A percentile compares a stretch with the other conserved stretches of the same genome.
Evolutionary conservation across 2,797 vertebrate genomes (phyloP).

Genomic region (Ambastaia sidthimunki): DNA sequence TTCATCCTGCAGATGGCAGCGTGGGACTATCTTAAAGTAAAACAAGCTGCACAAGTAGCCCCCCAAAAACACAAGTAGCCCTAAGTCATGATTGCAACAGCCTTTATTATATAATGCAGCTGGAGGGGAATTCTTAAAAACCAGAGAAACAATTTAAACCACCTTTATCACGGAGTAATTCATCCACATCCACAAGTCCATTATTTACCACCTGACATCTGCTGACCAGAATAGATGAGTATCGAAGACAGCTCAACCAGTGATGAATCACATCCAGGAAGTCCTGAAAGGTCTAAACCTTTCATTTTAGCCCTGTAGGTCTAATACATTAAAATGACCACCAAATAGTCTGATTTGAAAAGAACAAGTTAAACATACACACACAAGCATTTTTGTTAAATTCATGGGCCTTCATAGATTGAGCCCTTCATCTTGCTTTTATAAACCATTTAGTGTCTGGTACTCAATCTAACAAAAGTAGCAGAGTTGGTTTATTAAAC

Average conservation of each 20-base stretch:
- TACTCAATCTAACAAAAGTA: background rate
- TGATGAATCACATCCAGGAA: background rate
- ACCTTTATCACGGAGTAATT: background rate
- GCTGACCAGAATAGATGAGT: conserved; percentile 15
- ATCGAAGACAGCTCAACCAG: background rate
- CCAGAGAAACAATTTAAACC: conserved; percentile 15
- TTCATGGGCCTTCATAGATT: background rate
- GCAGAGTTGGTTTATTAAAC: conserved; percentile 8
- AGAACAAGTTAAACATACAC: conserved; percentile 30
- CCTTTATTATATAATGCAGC: conserved; percentile 55
- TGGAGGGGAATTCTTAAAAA: conserved; percentile 51
- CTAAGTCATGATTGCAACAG: conserved; percentile 44
- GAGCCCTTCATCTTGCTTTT: conserved; percentile 23
- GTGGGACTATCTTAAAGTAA: background rate
- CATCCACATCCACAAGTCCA: background rate
- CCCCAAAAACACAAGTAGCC: conserved; percentile 17
- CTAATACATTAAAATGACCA: conserved; percentile 31
- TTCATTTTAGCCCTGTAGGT: conserved; percentile 3
- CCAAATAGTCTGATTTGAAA: conserved; percentile 24
- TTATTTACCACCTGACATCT: conserved; percentile 2
- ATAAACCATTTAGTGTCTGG: conserved; percentile 13
- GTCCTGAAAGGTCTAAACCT: conserved; percentile 6
- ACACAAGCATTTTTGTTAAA: conserved; percentile 31
- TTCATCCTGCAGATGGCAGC: conserved; percentile 43
- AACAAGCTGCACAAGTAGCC: background rate